A percentile compares a stretch with the other conserved stretches of the same genome.
Evolutionary conservation across 2,888 invertebrate species (phyloP).

Genomic region (Cephus spinipes): DNA sequence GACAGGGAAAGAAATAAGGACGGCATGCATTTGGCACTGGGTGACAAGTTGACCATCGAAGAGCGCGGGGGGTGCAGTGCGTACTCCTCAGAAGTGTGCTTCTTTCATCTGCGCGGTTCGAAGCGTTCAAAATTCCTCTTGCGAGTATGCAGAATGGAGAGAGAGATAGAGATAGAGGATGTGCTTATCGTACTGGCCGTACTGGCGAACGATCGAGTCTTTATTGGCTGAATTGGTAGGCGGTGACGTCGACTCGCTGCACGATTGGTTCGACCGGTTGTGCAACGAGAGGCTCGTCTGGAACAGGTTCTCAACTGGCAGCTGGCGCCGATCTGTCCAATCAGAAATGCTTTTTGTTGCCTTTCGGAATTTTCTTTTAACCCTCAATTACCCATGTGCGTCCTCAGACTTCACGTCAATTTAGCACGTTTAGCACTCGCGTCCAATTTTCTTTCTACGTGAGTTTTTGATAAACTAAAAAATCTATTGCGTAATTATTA

Average conservation of each 20-base stretch:
- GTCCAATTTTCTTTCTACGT: too few species aligned
- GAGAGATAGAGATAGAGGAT: not conserved
- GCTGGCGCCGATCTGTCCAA: not conserved
- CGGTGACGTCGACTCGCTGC: constrained; percentile 10
- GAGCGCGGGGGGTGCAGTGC: not conserved
- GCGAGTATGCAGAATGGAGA: not conserved
- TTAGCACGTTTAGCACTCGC: too few species aligned
- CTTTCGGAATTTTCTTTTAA: not conserved
- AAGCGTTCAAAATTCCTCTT: not conserved
- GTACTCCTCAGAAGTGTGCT: too few species aligned
- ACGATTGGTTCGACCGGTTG: constrained; percentile 20
- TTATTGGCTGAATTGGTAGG: constrained; percentile 11
- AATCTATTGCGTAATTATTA: too few species aligned
- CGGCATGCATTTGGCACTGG: not conserved
- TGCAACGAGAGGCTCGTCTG: constrained; percentile 26
- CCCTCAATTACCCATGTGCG: too few species aligned
- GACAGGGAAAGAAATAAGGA: not conserved
- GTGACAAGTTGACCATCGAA: too few species aligned
- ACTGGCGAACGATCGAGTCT: constrained; percentile 33
- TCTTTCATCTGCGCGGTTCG: not conserved
- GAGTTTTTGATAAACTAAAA: too few species aligned
- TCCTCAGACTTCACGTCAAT: too few species aligned
- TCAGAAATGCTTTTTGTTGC: not conserved
- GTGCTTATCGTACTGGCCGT: not conserved
- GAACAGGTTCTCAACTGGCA: constrained; percentile 23